phyloP scores from a whole-genome alignment of 1,140 invertebrate species.

The Orius laevigatus region DNA sequence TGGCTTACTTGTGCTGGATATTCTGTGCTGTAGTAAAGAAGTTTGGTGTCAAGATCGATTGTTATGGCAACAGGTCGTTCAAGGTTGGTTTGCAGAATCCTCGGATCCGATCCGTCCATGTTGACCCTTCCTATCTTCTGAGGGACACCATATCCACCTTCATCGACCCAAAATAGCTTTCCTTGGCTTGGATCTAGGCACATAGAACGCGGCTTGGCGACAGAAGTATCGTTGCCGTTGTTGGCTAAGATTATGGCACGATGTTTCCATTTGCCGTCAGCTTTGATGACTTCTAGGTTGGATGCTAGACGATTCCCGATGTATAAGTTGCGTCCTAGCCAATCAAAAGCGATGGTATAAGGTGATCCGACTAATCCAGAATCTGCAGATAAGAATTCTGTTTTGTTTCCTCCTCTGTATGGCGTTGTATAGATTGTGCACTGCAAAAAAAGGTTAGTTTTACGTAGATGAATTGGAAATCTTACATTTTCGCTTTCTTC shows the following conservation, averaged over 20 bases:
- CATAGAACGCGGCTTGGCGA: conserved; percentile 73
- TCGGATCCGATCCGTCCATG: conserved; percentile 78
- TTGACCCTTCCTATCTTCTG: conserved; percentile 81
- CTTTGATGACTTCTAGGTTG: conserved; percentile 81
- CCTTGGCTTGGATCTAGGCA: conserved; percentile 82
- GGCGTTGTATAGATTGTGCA: conserved; percentile 72
- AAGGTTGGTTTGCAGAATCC: conserved; percentile 44
- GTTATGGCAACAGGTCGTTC: conserved; percentile 65
- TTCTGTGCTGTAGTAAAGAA: conserved; percentile 72
- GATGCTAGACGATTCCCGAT: conserved; percentile 81
- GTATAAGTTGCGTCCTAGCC: conserved; percentile 88
- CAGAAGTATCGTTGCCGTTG: conserved; percentile 69
- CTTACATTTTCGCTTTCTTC: conserved; percentile 41
- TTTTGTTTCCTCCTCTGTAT: conserved; percentile 73
- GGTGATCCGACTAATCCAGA: conserved; percentile 78
- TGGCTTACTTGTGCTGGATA: conserved; percentile 45
- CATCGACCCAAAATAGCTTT: conserved; percentile 89
- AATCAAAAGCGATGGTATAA: conserved; percentile 85
- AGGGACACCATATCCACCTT: conserved; percentile 77
- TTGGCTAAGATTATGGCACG: conserved; percentile 81
- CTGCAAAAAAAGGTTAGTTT: conserved; percentile 32
- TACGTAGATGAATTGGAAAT: conserved; percentile 10
- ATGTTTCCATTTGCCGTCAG: conserved; percentile 68
- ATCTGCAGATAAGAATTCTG: conserved; percentile 59
- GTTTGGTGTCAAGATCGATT: conserved; percentile 67